Percentiles rank a stretch among this genome's conserved stretches.
These are phyloP conservation scores for Listrodromus nycthemerus DNA, from an alignment of 2,888 invertebrate genomes.

Conservation along the genomic window DNA sequence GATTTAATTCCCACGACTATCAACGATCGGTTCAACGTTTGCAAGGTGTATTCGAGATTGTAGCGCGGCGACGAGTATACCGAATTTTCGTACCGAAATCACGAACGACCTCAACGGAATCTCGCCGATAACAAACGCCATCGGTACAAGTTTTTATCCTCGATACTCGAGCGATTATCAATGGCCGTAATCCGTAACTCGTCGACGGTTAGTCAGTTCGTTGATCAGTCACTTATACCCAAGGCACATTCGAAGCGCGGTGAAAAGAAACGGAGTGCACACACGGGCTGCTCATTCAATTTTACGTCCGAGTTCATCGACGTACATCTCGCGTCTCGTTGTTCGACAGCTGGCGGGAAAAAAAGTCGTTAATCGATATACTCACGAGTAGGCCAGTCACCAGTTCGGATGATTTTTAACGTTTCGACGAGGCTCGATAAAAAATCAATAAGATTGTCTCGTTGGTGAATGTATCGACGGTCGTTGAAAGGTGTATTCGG, in stretches of 20 bases:
- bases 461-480: no score
- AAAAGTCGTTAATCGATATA: slow-evolving; percentile 58
- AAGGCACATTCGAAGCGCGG: slow-evolving; percentile 41
- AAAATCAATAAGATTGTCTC: slow-evolving; percentile 69
- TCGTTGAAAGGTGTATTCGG: background rate
- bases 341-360: slow-evolving; percentile 76
- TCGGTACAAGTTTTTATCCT: background rate
- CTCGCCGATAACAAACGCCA: background rate
- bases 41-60: no score
- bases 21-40: background rate
- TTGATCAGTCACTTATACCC: slow-evolving; percentile 1
- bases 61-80: no score
- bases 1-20: background rate
- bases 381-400: slow-evolving; percentile 29
- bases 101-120: slow-evolving; percentile 16
- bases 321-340: slow-evolving; percentile 52
- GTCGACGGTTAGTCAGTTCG: slow-evolving; percentile 32
- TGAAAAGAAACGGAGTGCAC: slow-evolving; percentile 65
- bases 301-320: slow-evolving; percentile 76
- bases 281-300: slow-evolving; percentile 76
- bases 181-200: background rate
- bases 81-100: no score
- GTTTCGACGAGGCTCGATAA: slow-evolving; percentile 67
- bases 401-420: slow-evolving; percentile 29
- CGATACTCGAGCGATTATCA: background rate